Evolutionary conservation across 2,797 vertebrate species (phyloP), one percentile per base, ranked within the genome.

Genomic region (Schizothorax lantsangensis): DNA sequence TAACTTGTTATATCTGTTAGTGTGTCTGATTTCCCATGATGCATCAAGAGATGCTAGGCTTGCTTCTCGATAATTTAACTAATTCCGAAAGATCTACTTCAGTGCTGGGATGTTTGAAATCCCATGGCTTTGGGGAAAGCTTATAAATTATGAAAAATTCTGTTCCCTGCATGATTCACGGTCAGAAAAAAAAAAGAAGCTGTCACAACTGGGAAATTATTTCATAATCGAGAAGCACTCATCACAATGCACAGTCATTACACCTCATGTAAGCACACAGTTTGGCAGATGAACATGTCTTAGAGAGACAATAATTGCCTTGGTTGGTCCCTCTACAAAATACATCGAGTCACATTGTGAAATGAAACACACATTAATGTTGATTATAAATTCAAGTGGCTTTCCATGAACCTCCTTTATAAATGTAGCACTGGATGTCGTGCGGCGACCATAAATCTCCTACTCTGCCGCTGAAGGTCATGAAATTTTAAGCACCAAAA

Each of bases 261-360:
- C 45, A 81, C 43, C 45, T 6, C 26, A 52, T 81, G 64, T 52
- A 79, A 68, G 40, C 73, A 68, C 57, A 84, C 59, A 66, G 23
- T 83, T 83, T 77, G 17, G n/a, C 81, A 73, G 52, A 73, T 84
- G n/a, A 83, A 43, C 81, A 83, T 64, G 69, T 83, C 82, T 68
- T 36, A 52, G 30, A 69, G 47, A 71, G 33, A 45, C 52, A 57
- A 12, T 83, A 72, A 54, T 72, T 71, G 49, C 12, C 52, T 85
- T 43, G 8, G 26, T 54, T 9, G 12, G 36, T 73, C 52, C 14
- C 38, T 11, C 43, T 59, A 45, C 36, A 72, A 84, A 23, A 72
- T 85, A 49, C 14, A n/a, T 69, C n/a, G 33, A 57, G 40, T 79
- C n/a, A 2, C 74, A 78, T 33, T 43, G 43, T 40, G 23, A 71